Evolutionary conservation across 2,797 vertebrate genomes (phyloP), one percentile per base, ranked within the genome.

Genomic region (Bradypodion ventrale): DNA sequence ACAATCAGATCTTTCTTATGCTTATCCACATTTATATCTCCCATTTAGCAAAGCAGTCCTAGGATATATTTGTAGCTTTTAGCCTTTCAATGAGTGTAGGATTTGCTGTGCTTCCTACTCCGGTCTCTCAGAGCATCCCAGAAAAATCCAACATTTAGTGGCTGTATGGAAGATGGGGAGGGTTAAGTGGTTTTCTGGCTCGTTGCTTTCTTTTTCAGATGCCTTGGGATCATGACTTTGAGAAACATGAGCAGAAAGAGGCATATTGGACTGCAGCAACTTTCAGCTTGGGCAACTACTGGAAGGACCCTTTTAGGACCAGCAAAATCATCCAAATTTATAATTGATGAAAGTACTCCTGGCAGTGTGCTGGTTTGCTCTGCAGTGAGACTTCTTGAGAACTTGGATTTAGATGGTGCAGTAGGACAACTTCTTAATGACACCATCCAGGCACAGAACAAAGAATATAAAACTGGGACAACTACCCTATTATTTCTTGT

Each of bases 181-280:
- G n/a, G n/a, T n/a, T n/a, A n/a, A n/a, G n/a, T n/a, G n/a, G n/a
- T n/a, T n/a, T n/a, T n/a, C n/a, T n/a, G n/a, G n/a, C n/a, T n/a
- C n/a, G n/a, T n/a, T n/a, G n/a, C n/a, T 89, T 94, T 75, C 90
- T 42, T 95, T 94, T 87, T 37, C 90, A 93, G 91, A 60, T 91
- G 80, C 87, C 72, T 35, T 78, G 4, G 9, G 85, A 94, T 93
- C 86, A 94, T 93, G 95, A 94, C 94, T 94, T 94, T 87, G 92
- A 87, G 89, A 69, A 40, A 93, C 3, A 6, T 96, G 83, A 96
- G 95, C 89, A 87, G 84, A 42, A 93, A 89, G 63, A 94, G 92
- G 7, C 98, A 99, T 25, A 60, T 94, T 59, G 98, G 98, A 87
- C 96, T 99, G 85, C 97, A 98, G 89, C 96, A 97, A 2, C 96